A percentile compares a stretch with the other conserved stretches of the same genome.
Conservation (phyloP, 2,888 invertebrate genomes). For the Onchidella celtica region DNA sequence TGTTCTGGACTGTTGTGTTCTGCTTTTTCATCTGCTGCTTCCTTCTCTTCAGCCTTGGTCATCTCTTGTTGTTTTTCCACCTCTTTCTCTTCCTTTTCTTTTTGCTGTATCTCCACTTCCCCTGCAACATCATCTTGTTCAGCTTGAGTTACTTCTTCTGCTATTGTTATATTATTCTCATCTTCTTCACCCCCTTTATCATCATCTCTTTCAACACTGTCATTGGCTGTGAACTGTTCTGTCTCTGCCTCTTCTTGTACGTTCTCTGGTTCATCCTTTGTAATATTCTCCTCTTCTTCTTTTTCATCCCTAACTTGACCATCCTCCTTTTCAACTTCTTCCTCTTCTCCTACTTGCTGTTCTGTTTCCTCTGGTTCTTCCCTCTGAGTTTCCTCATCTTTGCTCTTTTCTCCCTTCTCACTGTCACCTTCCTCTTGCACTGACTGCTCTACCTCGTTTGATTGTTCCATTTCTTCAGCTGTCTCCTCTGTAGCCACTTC, state of each 20-base stretch:
- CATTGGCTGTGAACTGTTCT: not conserved
- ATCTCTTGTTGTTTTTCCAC: not conserved
- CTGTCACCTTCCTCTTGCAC: conserved; percentile 1
- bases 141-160: not conserved
- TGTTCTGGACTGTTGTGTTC: too few relatives aligned
- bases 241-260: not conserved
- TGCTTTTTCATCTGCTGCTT: not conserved
- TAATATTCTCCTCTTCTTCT: not conserved
- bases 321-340: not conserved
- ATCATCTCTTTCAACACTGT: not conserved
- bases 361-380: not conserved
- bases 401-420: not conserved
- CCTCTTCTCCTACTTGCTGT: not conserved
- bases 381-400: not conserved
- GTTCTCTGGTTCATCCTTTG: not conserved
- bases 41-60: not conserved
- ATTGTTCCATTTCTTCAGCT: not conserved
- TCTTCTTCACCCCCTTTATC: not conserved
- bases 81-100: too few relatives aligned
- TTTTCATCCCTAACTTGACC: not conserved
- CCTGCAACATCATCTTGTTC: not conserved
- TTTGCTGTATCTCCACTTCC: not conserved
- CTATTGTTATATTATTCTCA: not conserved
- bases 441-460: not conserved
- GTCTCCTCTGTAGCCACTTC: not conserved